These are phyloP conservation scores for Carassius carassius DNA, from an alignment of 2,113 vertebrate genomes.

Conservation along the genomic window DNA sequence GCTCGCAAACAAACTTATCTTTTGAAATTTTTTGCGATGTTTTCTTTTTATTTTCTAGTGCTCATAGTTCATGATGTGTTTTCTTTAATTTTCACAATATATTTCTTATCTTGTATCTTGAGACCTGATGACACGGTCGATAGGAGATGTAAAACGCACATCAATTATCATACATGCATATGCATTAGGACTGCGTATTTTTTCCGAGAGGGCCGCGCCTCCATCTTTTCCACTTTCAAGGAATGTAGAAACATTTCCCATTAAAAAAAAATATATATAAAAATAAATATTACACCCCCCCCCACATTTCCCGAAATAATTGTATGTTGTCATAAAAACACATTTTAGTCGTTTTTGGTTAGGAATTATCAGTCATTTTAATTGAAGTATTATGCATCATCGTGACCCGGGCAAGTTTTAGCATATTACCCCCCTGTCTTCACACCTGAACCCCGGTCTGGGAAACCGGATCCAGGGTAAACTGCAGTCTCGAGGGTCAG, in stretches of 20 bases:
- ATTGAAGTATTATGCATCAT: slow-evolving; percentile 28
- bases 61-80: neutral
- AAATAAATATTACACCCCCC: too few relatives aligned
- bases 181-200: slow-evolving; percentile 81
- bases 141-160: slow-evolving; percentile 46
- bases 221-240: slow-evolving; percentile 60
- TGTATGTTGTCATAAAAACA: neutral
- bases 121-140: slow-evolving; percentile 20
- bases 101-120: slow-evolving; percentile 26
- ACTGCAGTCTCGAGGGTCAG: slow-evolving; percentile 69
- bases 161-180: slow-evolving; percentile 76
- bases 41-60: slow-evolving; percentile 56
- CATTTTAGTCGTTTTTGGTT: neutral
- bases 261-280: neutral
- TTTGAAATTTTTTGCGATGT: slow-evolving; percentile 53
- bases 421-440: slow-evolving; percentile 59
- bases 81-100: neutral
- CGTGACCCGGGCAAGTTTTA: slow-evolving; percentile 58
- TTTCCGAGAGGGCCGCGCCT: slow-evolving; percentile 72
- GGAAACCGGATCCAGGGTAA: slow-evolving; percentile 58
- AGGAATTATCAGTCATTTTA: slow-evolving; percentile 32
- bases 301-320: neutral
- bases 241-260: slow-evolving; percentile 42
- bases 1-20: slow-evolving; percentile 72
- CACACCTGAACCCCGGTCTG: slow-evolving; percentile 70